These are phyloP conservation scores for Nowickia ferox DNA, from an alignment of 2,888 invertebrate species.

Conservation along the genomic window DNA sequence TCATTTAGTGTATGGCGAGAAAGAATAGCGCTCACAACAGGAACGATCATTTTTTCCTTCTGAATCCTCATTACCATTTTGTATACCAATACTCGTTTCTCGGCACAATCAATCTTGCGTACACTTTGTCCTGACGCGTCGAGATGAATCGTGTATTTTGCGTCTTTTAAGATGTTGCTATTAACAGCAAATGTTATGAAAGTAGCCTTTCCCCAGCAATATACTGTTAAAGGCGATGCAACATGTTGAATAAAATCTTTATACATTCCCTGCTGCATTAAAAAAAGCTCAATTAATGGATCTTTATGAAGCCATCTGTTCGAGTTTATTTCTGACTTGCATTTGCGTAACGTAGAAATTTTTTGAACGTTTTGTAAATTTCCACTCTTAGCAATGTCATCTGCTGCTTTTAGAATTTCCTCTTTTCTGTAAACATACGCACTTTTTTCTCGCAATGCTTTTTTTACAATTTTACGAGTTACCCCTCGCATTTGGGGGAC, in stretches of 20 bases:
- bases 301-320: constrained; percentile 4
- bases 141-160: constrained; percentile 9
- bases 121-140: constrained; percentile 24
- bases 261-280: constrained; percentile 6
- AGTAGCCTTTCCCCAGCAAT: constrained; percentile 1
- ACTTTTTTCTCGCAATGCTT: neutral
- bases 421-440: constrained; percentile 43
- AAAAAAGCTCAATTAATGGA: constrained; percentile 7
- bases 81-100: constrained; percentile 21
- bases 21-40: constrained; percentile 8
- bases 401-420: constrained; percentile 71
- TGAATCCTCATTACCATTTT: constrained; percentile 7
- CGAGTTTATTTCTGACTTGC: constrained; percentile 2
- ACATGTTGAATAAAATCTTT: neutral
- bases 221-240: constrained; percentile 8
- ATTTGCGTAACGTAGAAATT: neutral
- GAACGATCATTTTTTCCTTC: constrained; percentile 8
- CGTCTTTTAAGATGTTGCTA: neutral
- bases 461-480: constrained; percentile 27
- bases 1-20: constrained; percentile 20
- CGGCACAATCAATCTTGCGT: constrained; percentile 2
- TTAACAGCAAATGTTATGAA: constrained; percentile 6
- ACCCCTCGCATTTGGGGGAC: constrained; percentile 10
- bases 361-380: constrained; percentile 21
- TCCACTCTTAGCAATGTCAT: constrained; percentile 2